Percentiles rank a stretch among this genome's conserved stretches.
Conservation (phyloP, 2,888 invertebrate species). For the Pseudococcus viburni region DNA sequence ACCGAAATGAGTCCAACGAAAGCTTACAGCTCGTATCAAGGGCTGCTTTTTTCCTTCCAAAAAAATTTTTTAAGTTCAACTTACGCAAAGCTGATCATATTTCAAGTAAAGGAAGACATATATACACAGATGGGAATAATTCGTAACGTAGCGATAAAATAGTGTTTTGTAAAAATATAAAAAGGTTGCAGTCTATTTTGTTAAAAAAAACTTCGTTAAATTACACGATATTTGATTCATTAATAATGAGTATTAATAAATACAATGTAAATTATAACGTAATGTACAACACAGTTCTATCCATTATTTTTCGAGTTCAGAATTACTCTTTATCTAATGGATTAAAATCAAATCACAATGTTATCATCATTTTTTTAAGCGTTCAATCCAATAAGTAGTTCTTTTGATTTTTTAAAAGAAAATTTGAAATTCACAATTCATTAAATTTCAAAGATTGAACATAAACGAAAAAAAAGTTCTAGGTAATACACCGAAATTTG, state of each 20-base stretch:
- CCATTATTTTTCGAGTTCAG: neutral
- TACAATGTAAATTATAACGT: neutral
- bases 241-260: conserved; percentile 10
- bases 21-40: neutral
- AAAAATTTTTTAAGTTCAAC: neutral
- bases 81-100: neutral
- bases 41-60: neutral
- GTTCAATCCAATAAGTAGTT: neutral
- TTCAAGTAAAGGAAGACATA: conserved; percentile 28
- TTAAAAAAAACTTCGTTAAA: neutral
- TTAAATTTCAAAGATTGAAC: neutral
- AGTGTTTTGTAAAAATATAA: conserved; percentile 11
- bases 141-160: neutral
- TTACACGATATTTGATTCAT: conserved; percentile 39
- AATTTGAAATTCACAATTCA: neutral
- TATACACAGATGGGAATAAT: neutral
- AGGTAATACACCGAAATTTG: neutral
- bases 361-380: neutral
- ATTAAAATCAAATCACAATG: conserved; percentile 8
- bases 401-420: neutral
- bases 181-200: neutral
- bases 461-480: neutral
- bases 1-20: neutral
- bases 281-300: conserved; percentile 5
- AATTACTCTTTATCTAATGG: conserved; percentile 5